Conservation (phyloP, 2,797 vertebrate species). For the Craterocephalus amniculus region DNA sequence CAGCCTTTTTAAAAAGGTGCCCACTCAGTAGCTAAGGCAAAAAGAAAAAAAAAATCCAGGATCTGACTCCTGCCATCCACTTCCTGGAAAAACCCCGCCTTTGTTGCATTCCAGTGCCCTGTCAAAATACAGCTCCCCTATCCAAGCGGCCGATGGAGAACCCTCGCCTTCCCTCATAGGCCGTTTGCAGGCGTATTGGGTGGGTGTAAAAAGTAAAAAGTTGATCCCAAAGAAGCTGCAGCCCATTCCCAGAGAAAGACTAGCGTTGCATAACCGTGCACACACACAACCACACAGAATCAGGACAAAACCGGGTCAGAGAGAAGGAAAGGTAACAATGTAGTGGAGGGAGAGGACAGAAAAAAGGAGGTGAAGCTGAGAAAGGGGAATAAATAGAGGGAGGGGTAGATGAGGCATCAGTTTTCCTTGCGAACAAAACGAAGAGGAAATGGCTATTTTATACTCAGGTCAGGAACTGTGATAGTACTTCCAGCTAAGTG, state of each 20-base stretch:
- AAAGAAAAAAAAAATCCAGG: slow-evolving; percentile 30
- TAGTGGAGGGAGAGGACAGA: slow-evolving; percentile 21
- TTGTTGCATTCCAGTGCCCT: slow-evolving; percentile 60
- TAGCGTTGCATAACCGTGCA: slow-evolving; percentile 65
- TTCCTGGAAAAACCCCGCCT: slow-evolving; percentile 76
- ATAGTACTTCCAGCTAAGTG: slow-evolving; percentile 30
- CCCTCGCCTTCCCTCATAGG: slow-evolving; percentile 45
- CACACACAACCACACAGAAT: slow-evolving; percentile 24
- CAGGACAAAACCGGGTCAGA: slow-evolving; percentile 53
- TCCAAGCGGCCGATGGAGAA: slow-evolving; percentile 61
- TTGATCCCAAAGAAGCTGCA: slow-evolving; percentile 53
- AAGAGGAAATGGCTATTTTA: slow-evolving; percentile 70
- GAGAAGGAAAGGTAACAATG: slow-evolving; percentile 52
- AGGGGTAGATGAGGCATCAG: slow-evolving; percentile 54
- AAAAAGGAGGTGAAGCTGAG: slow-evolving; percentile 34
- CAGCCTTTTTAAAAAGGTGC: slow-evolving; percentile 26
- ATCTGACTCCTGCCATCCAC: slow-evolving; percentile 67
- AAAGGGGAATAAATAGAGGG: slow-evolving; percentile 6
- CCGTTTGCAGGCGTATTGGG: slow-evolving; percentile 41
- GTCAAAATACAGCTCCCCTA: slow-evolving; percentile 66
- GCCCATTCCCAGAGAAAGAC: slow-evolving; percentile 68
- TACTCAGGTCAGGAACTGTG: slow-evolving; percentile 67
- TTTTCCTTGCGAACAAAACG: slow-evolving; percentile 70
- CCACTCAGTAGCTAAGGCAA: slow-evolving; percentile 56
- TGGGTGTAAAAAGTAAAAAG: slow-evolving; percentile 38